phyloP scores from a whole-genome alignment of 1,140 invertebrate species.

The Drosophila arawakana region DNA sequence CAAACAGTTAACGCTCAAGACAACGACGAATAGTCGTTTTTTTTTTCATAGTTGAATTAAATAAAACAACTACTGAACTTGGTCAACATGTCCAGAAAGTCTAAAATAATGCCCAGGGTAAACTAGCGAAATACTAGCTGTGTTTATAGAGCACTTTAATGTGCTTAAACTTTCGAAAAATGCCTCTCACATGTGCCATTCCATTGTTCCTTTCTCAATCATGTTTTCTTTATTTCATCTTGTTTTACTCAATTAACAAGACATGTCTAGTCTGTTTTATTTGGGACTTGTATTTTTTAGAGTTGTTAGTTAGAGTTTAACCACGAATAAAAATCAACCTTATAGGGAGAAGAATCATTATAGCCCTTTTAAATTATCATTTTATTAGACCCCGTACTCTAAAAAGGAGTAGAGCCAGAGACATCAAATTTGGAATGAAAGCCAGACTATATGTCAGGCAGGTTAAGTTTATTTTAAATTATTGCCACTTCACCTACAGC shows the following conservation, averaged over 20 bases:
- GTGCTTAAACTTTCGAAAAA: not conserved
- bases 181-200: not conserved
- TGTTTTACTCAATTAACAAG: not conserved
- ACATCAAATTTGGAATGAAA: no score
- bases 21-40: conserved; percentile 21
- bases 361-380: no score
- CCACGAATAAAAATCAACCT: not conserved
- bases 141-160: conserved; percentile 37
- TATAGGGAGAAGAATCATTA: no score
- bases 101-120: conserved; percentile 8
- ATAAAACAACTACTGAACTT: conserved; percentile 21
- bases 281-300: not conserved
- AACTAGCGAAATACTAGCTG: conserved; percentile 16
- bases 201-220: not conserved
- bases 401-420: no score
- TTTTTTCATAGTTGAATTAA: not conserved
- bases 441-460: no score
- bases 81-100: conserved; percentile 26
- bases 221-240: conserved; percentile 1
- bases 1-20: conserved; percentile 56
- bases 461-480: no score
- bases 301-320: not conserved
- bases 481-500: no score
- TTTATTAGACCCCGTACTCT: no score
- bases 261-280: not conserved